Conservation (phyloP, 2,113 vertebrate genomes). For the Halichoeres trimaculatus region DNA sequence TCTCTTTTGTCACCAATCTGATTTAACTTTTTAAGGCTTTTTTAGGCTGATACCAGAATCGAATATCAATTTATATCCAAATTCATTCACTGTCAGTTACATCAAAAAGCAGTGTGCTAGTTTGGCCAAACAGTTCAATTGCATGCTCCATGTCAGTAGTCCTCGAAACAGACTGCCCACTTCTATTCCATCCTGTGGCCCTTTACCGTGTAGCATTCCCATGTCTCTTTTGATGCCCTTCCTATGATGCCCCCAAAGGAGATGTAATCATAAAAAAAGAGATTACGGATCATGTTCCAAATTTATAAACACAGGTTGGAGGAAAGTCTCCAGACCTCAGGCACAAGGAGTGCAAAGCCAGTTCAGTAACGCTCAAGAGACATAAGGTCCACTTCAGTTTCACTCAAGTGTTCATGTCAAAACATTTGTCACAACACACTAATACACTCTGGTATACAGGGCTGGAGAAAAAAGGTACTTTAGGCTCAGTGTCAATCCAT, state of each 20-base stretch:
- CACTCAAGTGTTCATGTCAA: slow-evolving; percentile 49
- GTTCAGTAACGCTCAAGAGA: slow-evolving; percentile 39
- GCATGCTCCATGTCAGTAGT: no score
- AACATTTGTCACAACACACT: slow-evolving; percentile 38
- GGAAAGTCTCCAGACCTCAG: slow-evolving; percentile 31
- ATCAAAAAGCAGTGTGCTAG: no score
- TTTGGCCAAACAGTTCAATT: no score
- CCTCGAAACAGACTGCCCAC: no score
- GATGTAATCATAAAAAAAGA: slow-evolving; percentile 33
- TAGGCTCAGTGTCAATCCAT: background rate
- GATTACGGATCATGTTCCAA: slow-evolving; percentile 3
- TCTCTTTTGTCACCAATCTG: no score
- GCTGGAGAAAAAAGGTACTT: background rate
- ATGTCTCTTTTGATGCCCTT: no score
- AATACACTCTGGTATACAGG: background rate
- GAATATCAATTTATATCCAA: no score
- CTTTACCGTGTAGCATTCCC: no score
- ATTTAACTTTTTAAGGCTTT: no score
- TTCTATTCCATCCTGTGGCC: no score
- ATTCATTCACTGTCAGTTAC: no score
- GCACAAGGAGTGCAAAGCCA: slow-evolving; percentile 17
- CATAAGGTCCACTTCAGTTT: slow-evolving; percentile 36
- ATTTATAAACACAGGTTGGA: slow-evolving; percentile 36
- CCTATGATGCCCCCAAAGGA: background rate
- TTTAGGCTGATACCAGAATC: no score